Evolutionary conservation across 1,140 invertebrate species (phyloP).

Genomic region (Eupristina koningsbergeri): DNA sequence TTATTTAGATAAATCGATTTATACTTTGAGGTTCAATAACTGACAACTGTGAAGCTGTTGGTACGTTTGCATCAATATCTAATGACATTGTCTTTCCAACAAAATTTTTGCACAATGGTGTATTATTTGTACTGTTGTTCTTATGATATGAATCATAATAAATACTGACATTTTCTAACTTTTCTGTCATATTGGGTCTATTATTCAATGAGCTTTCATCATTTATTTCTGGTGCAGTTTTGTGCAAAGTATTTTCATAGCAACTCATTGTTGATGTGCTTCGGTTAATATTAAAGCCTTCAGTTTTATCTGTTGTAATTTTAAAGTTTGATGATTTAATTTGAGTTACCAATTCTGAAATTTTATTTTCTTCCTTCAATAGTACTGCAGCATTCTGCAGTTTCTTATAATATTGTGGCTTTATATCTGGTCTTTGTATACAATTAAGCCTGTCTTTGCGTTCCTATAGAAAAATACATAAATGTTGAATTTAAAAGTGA

Average conservation of each 20-base stretch:
- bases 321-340: slow-evolving; percentile 56
- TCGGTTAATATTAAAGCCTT: slow-evolving; percentile 50
- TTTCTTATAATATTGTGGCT: slow-evolving; percentile 26
- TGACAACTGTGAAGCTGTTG: slow-evolving; percentile 15
- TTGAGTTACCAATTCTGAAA: slow-evolving; percentile 30
- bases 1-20: slow-evolving; percentile 45
- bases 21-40: slow-evolving; percentile 38
- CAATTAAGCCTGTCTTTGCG: slow-evolving; percentile 34
- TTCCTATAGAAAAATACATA: slow-evolving; percentile 17
- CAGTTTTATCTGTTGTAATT: slow-evolving; percentile 50
- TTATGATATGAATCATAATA: slow-evolving; percentile 25
- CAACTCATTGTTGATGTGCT: slow-evolving; percentile 54
- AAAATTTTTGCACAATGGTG: slow-evolving; percentile 5
- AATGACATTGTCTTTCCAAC: slow-evolving; percentile 33
- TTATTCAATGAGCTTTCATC: slow-evolving; percentile 45
- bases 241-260: slow-evolving; percentile 51
- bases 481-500: not conserved
- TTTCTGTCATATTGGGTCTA: slow-evolving; percentile 51
- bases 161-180: slow-evolving; percentile 54
- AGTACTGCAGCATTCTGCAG: not conserved
- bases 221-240: slow-evolving; percentile 18
- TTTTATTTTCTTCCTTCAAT: slow-evolving; percentile 22
- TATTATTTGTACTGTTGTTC: slow-evolving; percentile 22
- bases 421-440: slow-evolving; percentile 29
- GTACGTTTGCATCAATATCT: slow-evolving; percentile 20